Base-by-base conservation (phyloP, 2,797 vertebrate genomes). In the Spondyliosoma cantharus region DNA sequence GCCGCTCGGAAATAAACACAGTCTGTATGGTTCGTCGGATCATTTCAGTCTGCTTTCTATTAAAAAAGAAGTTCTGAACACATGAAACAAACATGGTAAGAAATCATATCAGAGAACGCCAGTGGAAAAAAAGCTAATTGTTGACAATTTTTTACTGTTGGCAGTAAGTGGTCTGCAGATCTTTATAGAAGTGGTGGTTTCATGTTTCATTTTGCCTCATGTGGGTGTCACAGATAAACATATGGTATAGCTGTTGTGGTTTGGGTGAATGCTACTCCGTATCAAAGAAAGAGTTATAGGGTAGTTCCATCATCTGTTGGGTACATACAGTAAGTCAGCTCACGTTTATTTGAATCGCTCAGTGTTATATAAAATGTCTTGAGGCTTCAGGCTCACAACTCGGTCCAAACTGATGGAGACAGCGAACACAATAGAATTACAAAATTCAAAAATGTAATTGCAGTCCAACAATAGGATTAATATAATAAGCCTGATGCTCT, bases 181-280 rank as follows among this genome's bases (percentile, higher is more conserved):
- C 16, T 78, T 71, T 71, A 29, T 50, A 52, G 50, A 48, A 22
- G 17, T 2, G 0, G 52, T 24, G 49, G 48, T 69, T 74, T 61
- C n/a, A 43, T 37, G 58, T 56, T 63, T 14, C 20, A 42, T 48
- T 50, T 60, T 56, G n/a, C 19, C 45, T 72, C 75, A 14, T 29
- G 29, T 70, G 65, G 52, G 50, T 48, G 66, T 78, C 59, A 43
- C 16, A 63, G 64, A 71, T 74, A 78, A 78, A 78, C 58, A 76
- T 17, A 20, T 16, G 54, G 32, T 49, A 6, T 0, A 8, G 22
- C 69, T 67, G 24, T 42, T 75, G 62, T 69, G 74, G 59, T 72
- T 50, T 67, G 19, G 13, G 12, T 52, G 67, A 62, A 67, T 48
- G 43, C 25, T 45, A 2, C 20, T 49, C 25, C 9, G 27, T 46